Base-by-base conservation (phyloP, 2,113 vertebrate genomes). In the Formicarius rufipectus region DNA sequence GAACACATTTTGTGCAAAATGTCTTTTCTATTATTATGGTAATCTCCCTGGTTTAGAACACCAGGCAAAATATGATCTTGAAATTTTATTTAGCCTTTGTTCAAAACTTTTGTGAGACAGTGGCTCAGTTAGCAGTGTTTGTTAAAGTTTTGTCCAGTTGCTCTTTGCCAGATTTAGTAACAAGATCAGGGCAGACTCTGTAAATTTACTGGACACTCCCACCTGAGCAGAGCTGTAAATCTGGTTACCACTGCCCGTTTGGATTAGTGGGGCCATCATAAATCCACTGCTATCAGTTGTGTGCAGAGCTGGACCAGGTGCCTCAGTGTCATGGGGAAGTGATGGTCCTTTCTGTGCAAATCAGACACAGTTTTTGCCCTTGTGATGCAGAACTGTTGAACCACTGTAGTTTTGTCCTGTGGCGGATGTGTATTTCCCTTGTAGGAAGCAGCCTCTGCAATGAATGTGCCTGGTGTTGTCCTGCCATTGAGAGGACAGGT, bases 401-500 rank as follows among this genome's bases (percentile, higher is more conserved):
- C 37, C 28, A 5, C 18, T 55, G 15, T 6, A 40, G 39, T 59
- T 52, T 42, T 22, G 13, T 27, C 44, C 31, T 13, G 7, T 7
- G 27, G 2, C n/a, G 27, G 49, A 6, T 14, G n/a, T 22, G 6
- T 15, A 12, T 64, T 79, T 40, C 25, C n/a, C 37, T 59, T 30
- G 12, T 40, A 62, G 63, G 47, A 69, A 69, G 8, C 13, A 39
- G 12, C 8, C 9, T 55, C 66, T 66, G 45, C 4, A 1, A 31
- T 55, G 44, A 31, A 47, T 0, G 3, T 27, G 28, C 9, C 28
- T 31, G 35, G 31, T 33, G 23, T 7, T 9, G 37, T 27, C 50
- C 3, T 33, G 30, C 55, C n/a, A 2, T 6, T 11, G 28, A 25
- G 56, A 50, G n/a, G 47, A n/a, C 0, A 47, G 37, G 37, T 1